These are phyloP conservation scores for Lycocerus yunnanus DNA, from an alignment of 2,888 invertebrate genomes.

Conservation along the genomic window DNA sequence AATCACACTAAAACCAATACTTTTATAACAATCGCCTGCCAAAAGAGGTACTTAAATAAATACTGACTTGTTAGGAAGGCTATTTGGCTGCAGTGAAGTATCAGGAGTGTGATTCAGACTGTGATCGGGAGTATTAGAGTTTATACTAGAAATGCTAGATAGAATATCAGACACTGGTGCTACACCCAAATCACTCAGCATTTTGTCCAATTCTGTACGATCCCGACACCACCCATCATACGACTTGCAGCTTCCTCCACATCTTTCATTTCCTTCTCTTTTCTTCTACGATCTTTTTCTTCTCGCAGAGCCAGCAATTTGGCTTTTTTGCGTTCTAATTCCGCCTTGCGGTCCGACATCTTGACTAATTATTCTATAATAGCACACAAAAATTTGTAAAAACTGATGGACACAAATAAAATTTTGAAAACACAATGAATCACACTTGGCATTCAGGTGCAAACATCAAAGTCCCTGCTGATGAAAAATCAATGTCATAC, in stretches of 20 bases:
- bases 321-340: conserved; percentile 89
- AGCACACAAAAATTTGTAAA: background rate
- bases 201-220: conserved; percentile 78
- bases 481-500: conserved; percentile 1
- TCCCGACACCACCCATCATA: conserved; percentile 59
- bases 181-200: conserved; percentile 84
- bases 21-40: background rate
- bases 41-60: background rate
- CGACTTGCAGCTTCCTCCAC: conserved; percentile 71
- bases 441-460: background rate
- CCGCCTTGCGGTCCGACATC: conserved; percentile 92
- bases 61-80: conserved; percentile 59
- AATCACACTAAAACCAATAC: conserved; percentile 47
- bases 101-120: conserved; percentile 80
- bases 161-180: conserved; percentile 86
- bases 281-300: conserved; percentile 83
- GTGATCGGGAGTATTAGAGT: conserved; percentile 79
- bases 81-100: conserved; percentile 72
- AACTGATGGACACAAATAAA: background rate
- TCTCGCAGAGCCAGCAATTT: conserved; percentile 88
- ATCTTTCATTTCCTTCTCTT: conserved; percentile 88
- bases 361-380: background rate
- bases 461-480: background rate
- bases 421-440: background rate
- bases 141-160: conserved; percentile 81